Evolutionary conservation across 2,888 invertebrate species (phyloP).

Genomic region (Dryadula phaetusa): DNA sequence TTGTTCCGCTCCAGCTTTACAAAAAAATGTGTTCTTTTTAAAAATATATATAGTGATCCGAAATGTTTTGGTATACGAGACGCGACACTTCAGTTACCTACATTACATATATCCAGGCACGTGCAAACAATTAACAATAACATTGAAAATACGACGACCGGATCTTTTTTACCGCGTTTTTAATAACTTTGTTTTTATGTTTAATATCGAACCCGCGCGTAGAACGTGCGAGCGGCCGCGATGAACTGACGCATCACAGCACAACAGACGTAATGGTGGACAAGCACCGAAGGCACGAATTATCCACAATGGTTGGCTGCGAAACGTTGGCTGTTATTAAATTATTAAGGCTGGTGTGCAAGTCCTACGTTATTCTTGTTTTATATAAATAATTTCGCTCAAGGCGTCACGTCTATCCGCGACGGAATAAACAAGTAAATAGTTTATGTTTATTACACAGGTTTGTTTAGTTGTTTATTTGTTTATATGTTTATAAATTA

Average conservation of each 20-base stretch:
- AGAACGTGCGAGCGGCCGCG: conserved; percentile 65
- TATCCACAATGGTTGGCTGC: conserved; percentile 65
- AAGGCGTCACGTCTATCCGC: not conserved
- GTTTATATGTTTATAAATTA: conserved; percentile 11
- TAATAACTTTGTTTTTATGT: conserved; percentile 30
- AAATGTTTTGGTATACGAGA: conserved; percentile 39
- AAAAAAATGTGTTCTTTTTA: conserved; percentile 58
- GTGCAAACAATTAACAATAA: conserved; percentile 34
- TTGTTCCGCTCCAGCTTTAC: conserved; percentile 81
- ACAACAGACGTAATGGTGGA: conserved; percentile 61
- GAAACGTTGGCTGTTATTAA: conserved; percentile 68
- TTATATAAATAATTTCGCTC: not conserved
- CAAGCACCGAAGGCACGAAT: conserved; percentile 66
- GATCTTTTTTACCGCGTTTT: conserved; percentile 24
- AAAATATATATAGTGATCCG: conserved; percentile 55
- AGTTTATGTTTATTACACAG: conserved; percentile 7
- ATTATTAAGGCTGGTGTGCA: conserved; percentile 62
- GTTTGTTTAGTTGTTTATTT: conserved; percentile 22
- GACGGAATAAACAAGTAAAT: conserved; percentile 12
- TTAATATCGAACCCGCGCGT: conserved; percentile 50
- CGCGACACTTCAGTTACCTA: conserved; percentile 44
- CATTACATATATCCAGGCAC: conserved; percentile 42
- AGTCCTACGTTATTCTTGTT: conserved; percentile 2
- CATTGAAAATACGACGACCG: conserved; percentile 44
- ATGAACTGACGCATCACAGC: conserved; percentile 50